Evolutionary conservation across 2,797 vertebrate species (phyloP).

Genomic region (Adrianichthys oophorus): DNA sequence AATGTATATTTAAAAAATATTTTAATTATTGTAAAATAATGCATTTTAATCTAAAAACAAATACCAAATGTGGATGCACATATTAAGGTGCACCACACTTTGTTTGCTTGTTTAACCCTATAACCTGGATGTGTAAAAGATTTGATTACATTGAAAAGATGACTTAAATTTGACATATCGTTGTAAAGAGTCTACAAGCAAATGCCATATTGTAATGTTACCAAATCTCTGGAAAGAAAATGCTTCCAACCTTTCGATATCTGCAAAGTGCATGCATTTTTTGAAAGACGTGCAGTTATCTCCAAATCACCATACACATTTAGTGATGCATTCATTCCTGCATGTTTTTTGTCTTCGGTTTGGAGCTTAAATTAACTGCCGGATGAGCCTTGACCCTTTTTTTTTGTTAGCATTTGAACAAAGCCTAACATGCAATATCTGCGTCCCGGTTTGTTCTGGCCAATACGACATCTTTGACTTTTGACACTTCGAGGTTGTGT

Average conservation of each 20-base stretch:
- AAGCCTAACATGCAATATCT: constrained; percentile 7
- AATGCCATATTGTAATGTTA: no score
- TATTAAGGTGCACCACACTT: no score
- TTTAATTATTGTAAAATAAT: no score
- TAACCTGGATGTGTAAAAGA: constrained; percentile 1
- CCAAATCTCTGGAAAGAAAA: not conserved
- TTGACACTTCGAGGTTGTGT: constrained; percentile 15
- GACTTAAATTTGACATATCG: no score
- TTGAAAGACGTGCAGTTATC: not conserved
- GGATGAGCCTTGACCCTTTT: constrained; percentile 30
- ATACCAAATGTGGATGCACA: no score
- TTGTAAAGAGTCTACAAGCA: no score
- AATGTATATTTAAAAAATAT: no score
- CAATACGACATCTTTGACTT: constrained; percentile 10
- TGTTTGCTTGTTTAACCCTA: constrained; percentile 61
- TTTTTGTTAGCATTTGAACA: constrained; percentile 8
- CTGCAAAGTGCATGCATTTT: not conserved
- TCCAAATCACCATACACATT: not conserved
- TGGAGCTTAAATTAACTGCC: constrained; percentile 18
- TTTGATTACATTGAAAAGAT: no score
- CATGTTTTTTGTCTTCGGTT: constrained; percentile 4
- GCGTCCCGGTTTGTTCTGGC: constrained; percentile 10
- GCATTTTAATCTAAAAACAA: no score
- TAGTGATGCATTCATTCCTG: no score
- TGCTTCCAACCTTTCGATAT: not conserved